Conservation (phyloP, 1,140 invertebrate species). For the Sitodiplosis mosellana region DNA sequence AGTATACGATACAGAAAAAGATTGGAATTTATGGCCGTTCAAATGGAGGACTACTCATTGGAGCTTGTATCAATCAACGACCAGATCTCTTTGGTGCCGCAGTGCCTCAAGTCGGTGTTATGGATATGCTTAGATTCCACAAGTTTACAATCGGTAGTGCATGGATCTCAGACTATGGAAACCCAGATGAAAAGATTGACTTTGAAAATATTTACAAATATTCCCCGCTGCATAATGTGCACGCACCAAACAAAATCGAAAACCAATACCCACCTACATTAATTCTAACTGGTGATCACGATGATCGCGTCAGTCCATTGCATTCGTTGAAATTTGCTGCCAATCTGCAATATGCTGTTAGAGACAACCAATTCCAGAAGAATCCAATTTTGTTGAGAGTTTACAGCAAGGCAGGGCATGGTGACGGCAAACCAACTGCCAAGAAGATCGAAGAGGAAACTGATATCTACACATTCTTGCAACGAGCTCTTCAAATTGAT, state of each 20-base stretch:
- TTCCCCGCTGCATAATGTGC: constrained; percentile 89
- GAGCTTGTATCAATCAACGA: constrained; percentile 82
- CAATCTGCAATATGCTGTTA: constrained; percentile 62
- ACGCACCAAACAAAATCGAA: constrained; percentile 33
- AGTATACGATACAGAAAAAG: constrained; percentile 59
- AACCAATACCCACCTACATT: constrained; percentile 78
- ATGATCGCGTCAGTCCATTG: constrained; percentile 89
- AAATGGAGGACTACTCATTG: constrained; percentile 89
- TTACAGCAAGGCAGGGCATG: constrained; percentile 92
- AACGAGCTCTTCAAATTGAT: constrained; percentile 28
- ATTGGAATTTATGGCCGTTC: constrained; percentile 86
- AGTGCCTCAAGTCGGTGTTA: constrained; percentile 80
- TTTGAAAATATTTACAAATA: constrained; percentile 81
- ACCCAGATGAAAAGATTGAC: constrained; percentile 69
- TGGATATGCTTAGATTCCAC: constrained; percentile 95
- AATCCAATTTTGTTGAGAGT: constrained; percentile 79
- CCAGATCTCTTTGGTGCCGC: constrained; percentile 87
- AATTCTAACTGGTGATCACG: constrained; percentile 89
- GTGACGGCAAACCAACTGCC: constrained; percentile 81
- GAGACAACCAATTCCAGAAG: constrained; percentile 43
- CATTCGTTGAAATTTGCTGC: constrained; percentile 93
- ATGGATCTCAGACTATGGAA: constrained; percentile 93
- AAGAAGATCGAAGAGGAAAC: constrained; percentile 66
- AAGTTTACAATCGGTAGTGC: constrained; percentile 96
- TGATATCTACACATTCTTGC: constrained; percentile 74